Conservation (phyloP, 2,113 vertebrate genomes). For the Colius striatus region DNA sequence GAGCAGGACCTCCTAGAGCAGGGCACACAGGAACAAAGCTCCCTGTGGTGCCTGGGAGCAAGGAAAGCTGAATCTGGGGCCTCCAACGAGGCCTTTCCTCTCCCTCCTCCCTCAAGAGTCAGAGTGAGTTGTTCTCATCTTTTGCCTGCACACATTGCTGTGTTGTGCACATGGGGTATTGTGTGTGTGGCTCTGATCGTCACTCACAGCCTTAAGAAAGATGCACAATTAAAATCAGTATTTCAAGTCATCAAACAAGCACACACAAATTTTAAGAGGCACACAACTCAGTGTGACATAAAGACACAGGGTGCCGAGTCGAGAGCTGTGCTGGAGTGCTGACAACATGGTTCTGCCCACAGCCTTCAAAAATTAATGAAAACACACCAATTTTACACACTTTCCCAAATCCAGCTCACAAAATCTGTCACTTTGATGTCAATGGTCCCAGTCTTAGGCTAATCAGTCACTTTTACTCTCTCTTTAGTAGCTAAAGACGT, state of each 20-base stretch:
- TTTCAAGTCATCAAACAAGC: conserved; percentile 43
- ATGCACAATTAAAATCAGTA: neutral
- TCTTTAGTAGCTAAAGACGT: conserved; percentile 53
- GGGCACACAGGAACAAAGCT: no score
- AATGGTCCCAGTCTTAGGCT: conserved; percentile 35
- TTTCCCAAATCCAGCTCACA: conserved; percentile 43
- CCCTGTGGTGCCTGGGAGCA: neutral
- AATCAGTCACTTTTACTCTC: conserved; percentile 66
- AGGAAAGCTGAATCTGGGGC: neutral
- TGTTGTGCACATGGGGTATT: neutral
- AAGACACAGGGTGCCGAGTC: neutral
- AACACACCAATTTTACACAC: conserved; percentile 47
- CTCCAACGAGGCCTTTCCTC: neutral
- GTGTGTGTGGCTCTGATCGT: neutral
- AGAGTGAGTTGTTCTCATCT: neutral
- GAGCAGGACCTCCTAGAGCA: no score
- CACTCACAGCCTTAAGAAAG: conserved; percentile 12
- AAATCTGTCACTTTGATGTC: conserved; percentile 63
- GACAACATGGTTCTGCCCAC: neutral
- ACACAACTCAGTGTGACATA: conserved; percentile 33
- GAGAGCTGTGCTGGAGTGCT: neutral
- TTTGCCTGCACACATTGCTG: rapidly evolving
- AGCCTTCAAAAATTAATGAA: conserved; percentile 43
- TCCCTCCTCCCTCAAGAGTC: neutral
- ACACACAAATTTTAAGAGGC: conserved; percentile 9